These are phyloP conservation scores for Drosophila quinaria DNA, from an alignment of 2,888 invertebrate genomes.

Conservation along the genomic window DNA sequence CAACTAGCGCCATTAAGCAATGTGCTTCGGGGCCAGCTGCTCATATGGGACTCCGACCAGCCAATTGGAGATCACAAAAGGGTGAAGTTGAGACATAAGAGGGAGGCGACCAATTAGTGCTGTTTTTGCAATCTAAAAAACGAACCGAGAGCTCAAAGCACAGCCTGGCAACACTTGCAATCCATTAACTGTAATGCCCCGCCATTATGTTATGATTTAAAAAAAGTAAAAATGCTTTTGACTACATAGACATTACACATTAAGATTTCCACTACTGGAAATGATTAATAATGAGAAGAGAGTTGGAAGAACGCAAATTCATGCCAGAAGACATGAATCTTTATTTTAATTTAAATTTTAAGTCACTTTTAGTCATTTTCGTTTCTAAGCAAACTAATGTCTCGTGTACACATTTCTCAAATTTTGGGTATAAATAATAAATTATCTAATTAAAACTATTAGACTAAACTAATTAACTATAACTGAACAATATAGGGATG, in stretches of 20 bases:
- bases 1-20: constrained; percentile 74
- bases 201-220: constrained; percentile 72
- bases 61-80: background rate
- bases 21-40: constrained; percentile 59
- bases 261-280: background rate
- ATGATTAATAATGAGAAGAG: background rate
- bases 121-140: constrained; percentile 63
- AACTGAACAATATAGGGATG: too few relatives aligned
- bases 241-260: constrained; percentile 28
- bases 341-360: background rate
- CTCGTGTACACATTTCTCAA: too few relatives aligned
- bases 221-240: constrained; percentile 27
- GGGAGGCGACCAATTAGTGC: constrained; percentile 27
- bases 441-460: too few relatives aligned
- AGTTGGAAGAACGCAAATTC: background rate
- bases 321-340: background rate
- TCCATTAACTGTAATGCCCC: constrained; percentile 72
- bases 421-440: too few relatives aligned
- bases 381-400: too few relatives aligned
- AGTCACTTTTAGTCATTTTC: too few relatives aligned
- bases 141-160: constrained; percentile 17
- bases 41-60: constrained; percentile 59
- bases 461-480: too few relatives aligned
- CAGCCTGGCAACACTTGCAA: constrained; percentile 73
- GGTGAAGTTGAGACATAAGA: background rate